Evolutionary conservation across 2,113 vertebrate genomes (phyloP), one percentile per base, ranked within the genome.

Genomic region (Cairina moschata): DNA sequence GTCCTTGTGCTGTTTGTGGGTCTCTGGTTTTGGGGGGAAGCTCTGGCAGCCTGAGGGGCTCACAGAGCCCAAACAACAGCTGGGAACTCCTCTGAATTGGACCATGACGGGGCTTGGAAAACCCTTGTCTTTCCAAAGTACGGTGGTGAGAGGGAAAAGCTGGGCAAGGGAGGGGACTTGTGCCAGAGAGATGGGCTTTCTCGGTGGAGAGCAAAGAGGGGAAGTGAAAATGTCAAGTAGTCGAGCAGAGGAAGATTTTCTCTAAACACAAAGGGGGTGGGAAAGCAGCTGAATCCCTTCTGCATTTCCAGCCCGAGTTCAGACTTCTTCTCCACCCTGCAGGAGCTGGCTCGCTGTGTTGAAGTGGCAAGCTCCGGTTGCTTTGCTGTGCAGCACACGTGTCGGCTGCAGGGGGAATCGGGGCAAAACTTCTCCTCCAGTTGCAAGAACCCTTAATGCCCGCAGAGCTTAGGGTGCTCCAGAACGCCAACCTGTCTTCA

Each of bases 391-490:
- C 1, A 2, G 46, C 0, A 0, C 42, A 42, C 56, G 7, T 93
- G 92, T 94, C 72, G 72, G 94, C 94, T 96, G 60, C 90, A 56
- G 90, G 95, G 85, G 48, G 14, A 80, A 91, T 86, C 29, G 9
- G 34, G 83, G 91, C 86, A 80, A 62, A 86, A 17, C 36, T 85
- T 34, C 26, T 72, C 20, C 69, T 92, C 50, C 36, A 22, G 6
- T 5, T 77, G 68, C n/a, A 83, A 83, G 79, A 31, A 1, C 0
- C 34, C 83, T 40, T 17, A 54, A 32, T 56, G 71, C 94, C 72
- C 1, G 4, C n/a, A 11, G 90, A 90, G 32, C 25, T 73, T 29
- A 16, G 50, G 85, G 63, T 75, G 38, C 88, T 88, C 13, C 29
- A 60, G 52, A 65, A 65, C 93, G 22, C 72, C 65, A 80, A 38